Conservation (phyloP, 1,140 invertebrate species). For the Trialeurodes vaporariorum region DNA sequence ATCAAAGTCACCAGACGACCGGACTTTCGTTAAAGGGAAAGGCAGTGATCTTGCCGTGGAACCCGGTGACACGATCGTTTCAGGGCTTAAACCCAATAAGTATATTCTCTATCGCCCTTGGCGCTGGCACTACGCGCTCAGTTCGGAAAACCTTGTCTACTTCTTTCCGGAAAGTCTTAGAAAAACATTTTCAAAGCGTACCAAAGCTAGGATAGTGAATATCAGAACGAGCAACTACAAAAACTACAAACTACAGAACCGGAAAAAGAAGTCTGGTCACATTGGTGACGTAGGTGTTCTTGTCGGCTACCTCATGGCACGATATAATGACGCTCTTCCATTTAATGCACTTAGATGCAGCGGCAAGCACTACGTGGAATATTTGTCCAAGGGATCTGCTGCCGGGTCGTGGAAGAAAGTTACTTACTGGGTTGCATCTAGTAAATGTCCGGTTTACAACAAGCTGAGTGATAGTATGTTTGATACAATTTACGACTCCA, state of each 20-base stretch:
- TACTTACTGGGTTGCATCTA: not conserved
- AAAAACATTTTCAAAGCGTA: not conserved
- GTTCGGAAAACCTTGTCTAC: not conserved
- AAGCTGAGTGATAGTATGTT: not conserved
- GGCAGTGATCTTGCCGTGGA: not conserved
- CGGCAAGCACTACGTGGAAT: not conserved
- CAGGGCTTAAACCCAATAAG: not conserved
- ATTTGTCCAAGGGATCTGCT: not conserved
- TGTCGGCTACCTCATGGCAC: not conserved
- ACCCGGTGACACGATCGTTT: not conserved
- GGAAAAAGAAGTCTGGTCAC: not conserved
- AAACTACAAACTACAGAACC: not conserved
- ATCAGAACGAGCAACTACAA: not conserved
- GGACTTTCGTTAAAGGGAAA: not conserved
- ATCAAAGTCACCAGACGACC: too few relatives aligned
- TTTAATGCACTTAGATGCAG: not conserved
- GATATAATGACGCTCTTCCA: not conserved
- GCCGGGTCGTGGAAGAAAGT: not conserved
- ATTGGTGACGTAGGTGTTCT: not conserved
- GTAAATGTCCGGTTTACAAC: not conserved
- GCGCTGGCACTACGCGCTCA: not conserved
- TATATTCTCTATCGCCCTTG: not conserved
- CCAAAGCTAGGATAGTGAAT: not conserved
- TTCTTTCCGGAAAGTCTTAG: not conserved
- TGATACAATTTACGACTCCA: not conserved